Evolutionary conservation across 2,888 invertebrate species (phyloP), one percentile per base, ranked within the genome.

Genomic region (Aporophyla lueneburgensis): DNA sequence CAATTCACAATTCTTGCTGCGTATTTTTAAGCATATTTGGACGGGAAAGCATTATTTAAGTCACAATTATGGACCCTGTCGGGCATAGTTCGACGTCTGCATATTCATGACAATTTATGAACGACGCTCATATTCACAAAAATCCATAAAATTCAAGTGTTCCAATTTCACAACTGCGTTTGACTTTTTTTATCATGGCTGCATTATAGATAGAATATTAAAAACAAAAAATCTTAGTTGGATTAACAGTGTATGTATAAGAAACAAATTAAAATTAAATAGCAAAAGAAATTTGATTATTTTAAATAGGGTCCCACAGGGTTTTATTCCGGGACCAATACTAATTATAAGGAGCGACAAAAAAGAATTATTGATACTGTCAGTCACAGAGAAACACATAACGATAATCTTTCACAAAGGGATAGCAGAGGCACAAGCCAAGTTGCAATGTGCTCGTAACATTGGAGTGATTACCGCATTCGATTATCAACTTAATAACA

Each of bases 311-410:
- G 9, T 67, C 3, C 62, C 58, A 54, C 74, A 78, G 33, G 74
- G 63, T 16, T 46, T 14, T 62, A 24, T 56, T 56, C n/a, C 59
- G 10, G 54, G 67, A 68, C 67, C 70, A 51, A 73, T n/a, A 43
- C 19, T 1, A n/a, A 51, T 19, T 16, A 53, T 43, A 61, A 24
- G 7, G 24, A 53, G 68, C 9, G 33, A 53, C 19, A 43, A 74
- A 33, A 19, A 19, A 62, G 6, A 49, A 19, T 54, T 2, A 76
- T 46, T 56, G n/a, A 24, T 40, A 59, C 43, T 33, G 24, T 46
- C n/a, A 81, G 59, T 21, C 40, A 81, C 54, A 46, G 14, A 56
- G 19, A 58, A 58, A 73, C 53, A 77, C 51, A 14, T n/a, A 71
- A 43, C 59, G n/a, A 78, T 49, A 62, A 62, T 7, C 1, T 19